Conservation (phyloP, 2,797 vertebrate species). For the Gambusia yucatana region DNA sequence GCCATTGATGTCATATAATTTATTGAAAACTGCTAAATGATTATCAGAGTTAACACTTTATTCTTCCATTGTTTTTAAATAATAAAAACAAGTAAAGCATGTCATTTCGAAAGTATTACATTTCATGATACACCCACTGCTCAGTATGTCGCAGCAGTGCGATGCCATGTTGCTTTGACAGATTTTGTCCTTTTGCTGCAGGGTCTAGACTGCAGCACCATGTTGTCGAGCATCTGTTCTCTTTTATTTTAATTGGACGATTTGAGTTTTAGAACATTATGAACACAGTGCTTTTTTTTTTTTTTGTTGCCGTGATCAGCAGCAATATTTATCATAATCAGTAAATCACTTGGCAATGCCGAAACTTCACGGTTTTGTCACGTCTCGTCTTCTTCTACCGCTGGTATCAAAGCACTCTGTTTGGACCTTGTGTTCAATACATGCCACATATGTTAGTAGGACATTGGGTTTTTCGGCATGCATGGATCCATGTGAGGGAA, state of each 20-base stretch:
- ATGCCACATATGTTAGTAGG: conserved; percentile 7
- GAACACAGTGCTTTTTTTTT: neutral
- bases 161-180: conserved; percentile 6
- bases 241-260: conserved; percentile 8
- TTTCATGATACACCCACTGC: neutral
- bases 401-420: conserved; percentile 5
- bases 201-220: neutral
- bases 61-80: neutral
- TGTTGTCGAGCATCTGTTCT: conserved; percentile 13
- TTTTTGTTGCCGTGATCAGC: conserved; percentile 7
- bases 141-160: conserved; percentile 2
- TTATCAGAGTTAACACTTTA: neutral
- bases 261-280: conserved; percentile 15
- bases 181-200: conserved; percentile 22
- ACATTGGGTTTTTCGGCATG: conserved; percentile 12
- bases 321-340: conserved; percentile 16
- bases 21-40: neutral
- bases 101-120: neutral
- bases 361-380: conserved; percentile 11
- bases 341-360: conserved; percentile 21
- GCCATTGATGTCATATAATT: neutral
- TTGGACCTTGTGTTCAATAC: conserved; percentile 11
- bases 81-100: neutral
- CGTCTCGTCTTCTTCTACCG: conserved; percentile 10
- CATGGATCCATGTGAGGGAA: conserved; percentile 33